Base-by-base conservation (phyloP, 2,888 invertebrate species). In the Amphipyra berbera region DNA sequence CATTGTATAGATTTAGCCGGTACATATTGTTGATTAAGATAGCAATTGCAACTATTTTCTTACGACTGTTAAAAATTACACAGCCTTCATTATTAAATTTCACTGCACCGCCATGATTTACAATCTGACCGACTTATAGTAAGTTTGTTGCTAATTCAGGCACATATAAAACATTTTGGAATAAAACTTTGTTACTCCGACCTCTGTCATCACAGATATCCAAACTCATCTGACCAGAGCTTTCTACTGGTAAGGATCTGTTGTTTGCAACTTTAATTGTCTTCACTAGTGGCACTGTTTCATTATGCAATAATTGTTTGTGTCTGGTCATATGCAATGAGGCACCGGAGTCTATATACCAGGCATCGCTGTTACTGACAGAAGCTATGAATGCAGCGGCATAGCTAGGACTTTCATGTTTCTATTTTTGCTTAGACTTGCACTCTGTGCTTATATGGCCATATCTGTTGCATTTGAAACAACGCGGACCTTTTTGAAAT, bases 11-110 rank as follows among this genome's bases (percentile, higher is more conserved):
- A 6, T 44, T 27, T 2, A 15, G 55, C 57, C 65, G 49, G 61
- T 76, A 73, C 66, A 73, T 71, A 57, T 70, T 70, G 57, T 78
- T 68, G 21, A 72, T 12, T 37, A 40, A 40, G 9, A 9, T 66
- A n/a, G 66, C 61, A 30, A 37, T 58, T 50, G 58, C 58, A 40
- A 59, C 52, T 33, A 40, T 46, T 6, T 12, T 15, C 12, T 50
- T 50, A 40, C 33, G 6, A 7, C 30, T 37, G 9, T 50, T 45
- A 27, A 52, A 9, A 27, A 59, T 50, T 30, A 48, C 48, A 60
- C 48, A 56, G 48, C 44, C 44, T 6, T 27, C 4, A 6, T n/a
- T 27, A n/a, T 21, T 47, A 5, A 47, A 47, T 14, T 14, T 14
- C 9, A 30, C 30, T 7, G 6, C 6, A 30, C 30, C 30, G 1